A percentile compares a stretch with the other conserved stretches of the same genome.
Evolutionary conservation across 2,888 invertebrate genomes (phyloP).

Genomic region (Zaprionus bogoriensis): DNA sequence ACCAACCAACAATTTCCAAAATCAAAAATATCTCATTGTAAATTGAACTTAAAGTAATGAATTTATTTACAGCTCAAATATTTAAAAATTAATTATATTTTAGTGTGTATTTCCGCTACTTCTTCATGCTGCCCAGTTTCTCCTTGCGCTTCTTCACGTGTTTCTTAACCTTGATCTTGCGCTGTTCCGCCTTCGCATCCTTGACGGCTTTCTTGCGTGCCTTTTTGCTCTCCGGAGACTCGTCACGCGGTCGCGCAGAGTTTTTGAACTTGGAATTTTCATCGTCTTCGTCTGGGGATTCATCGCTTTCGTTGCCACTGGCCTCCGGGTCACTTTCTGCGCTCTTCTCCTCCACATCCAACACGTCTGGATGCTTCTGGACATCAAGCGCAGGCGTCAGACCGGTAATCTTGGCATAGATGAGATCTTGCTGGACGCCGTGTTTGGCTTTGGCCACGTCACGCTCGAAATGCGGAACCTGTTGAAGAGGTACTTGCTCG

Average conservation of each 20-base stretch:
- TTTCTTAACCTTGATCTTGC: slow-evolving; percentile 95
- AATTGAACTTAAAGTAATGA: too few relatives aligned
- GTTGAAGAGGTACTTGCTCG: too few relatives aligned
- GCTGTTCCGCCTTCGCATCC: slow-evolving; percentile 93
- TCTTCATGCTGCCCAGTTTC: slow-evolving; percentile 84
- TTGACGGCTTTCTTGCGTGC: slow-evolving; percentile 94
- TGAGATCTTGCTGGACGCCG: slow-evolving; percentile 88
- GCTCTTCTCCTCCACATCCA: slow-evolving; percentile 53
- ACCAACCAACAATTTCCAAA: too few relatives aligned
- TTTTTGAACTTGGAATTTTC: slow-evolving; percentile 85
- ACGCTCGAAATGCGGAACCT: slow-evolving; percentile 92
- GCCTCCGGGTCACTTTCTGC: slow-evolving; percentile 27
- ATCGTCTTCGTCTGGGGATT: slow-evolving; percentile 59
- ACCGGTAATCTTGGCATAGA: slow-evolving; percentile 94
- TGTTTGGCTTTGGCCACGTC: slow-evolving; percentile 92
- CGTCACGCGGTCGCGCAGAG: slow-evolving; percentile 89
- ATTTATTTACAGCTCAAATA: background rate
- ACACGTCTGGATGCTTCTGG: slow-evolving; percentile 87
- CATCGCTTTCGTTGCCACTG: slow-evolving; percentile 46
- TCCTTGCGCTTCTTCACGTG: slow-evolving; percentile 96
- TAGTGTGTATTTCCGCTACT: slow-evolving; percentile 57
- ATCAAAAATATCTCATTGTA: too few relatives aligned
- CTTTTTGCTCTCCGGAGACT: slow-evolving; percentile 91
- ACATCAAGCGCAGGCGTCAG: slow-evolving; percentile 91
- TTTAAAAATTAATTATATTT: background rate